A percentile compares a stretch with the other conserved stretches of the same genome.
phyloP scores from a whole-genome alignment of 2,797 vertebrate species.

The Chloroceryle amazona region DNA sequence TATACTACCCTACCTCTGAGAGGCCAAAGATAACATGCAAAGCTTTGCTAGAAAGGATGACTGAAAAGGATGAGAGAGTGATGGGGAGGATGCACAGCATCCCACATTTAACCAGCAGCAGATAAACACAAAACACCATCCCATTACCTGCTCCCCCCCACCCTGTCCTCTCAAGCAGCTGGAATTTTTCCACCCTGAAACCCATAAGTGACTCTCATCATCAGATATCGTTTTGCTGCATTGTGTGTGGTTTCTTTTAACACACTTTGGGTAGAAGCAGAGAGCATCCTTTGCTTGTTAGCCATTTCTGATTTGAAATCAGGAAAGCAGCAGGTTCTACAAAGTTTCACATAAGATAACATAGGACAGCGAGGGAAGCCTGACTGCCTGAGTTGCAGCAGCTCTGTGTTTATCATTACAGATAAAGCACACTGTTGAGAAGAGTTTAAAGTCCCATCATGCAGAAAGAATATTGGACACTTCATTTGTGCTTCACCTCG shows the following conservation, averaged over 20 bases:
- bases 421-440: background rate
- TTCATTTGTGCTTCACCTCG: background rate
- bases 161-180: background rate
- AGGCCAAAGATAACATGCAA: constrained; percentile 54
- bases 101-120: background rate
- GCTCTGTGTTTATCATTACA: constrained; percentile 23
- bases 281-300: background rate
- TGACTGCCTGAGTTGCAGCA: background rate
- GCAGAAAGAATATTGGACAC: background rate
- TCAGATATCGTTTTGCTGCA: background rate
- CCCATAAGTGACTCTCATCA: background rate
- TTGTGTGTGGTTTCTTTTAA: background rate
- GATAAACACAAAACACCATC: background rate
- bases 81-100: background rate
- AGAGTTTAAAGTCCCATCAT: constrained; percentile 20
- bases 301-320: background rate
- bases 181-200: background rate
- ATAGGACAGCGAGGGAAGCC: background rate
- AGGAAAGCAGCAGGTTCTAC: background rate
- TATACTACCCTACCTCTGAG: background rate
- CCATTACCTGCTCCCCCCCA: background rate
- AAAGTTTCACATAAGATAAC: background rate
- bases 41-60: background rate
- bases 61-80: background rate
- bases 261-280: background rate